Conservation (phyloP, 2,797 vertebrate species). For the Lophotriccus pileatus region DNA sequence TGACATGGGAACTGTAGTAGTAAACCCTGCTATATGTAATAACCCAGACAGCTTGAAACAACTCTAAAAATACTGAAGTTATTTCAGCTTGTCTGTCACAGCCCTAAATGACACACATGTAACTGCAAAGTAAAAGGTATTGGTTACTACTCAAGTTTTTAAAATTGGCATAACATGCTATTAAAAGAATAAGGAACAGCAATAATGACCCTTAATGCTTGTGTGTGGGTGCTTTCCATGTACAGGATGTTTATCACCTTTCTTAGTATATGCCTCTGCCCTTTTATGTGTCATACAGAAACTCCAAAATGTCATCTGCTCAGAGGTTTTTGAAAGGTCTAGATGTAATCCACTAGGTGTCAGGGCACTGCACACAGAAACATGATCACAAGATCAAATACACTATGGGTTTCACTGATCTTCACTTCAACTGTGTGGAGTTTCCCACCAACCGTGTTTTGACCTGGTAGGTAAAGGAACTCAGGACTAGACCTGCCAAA, state of each 20-base stretch:
- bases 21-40: neutral
- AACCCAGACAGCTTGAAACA: neutral
- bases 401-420: neutral
- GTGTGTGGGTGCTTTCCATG: neutral
- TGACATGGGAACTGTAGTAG: neutral
- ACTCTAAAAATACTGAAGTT: neutral
- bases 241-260: neutral
- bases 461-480: neutral
- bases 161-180: neutral
- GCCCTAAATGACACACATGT: neutral
- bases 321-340: neutral
- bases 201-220: neutral
- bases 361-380: slow-evolving; percentile 19
- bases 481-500: neutral
- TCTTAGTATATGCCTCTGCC: neutral
- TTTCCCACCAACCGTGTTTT: neutral
- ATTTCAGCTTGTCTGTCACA: neutral
- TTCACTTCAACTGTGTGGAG: neutral
- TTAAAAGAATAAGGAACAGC: neutral
- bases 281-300: neutral
- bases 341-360: slow-evolving; percentile 32
- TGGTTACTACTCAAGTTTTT: neutral
- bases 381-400: neutral
- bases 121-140: neutral
- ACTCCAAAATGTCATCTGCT: neutral